Percentiles rank a stretch among this genome's conserved stretches.
Conservation (phyloP, 2,888 invertebrate genomes). For the Tenthredo livida region DNA sequence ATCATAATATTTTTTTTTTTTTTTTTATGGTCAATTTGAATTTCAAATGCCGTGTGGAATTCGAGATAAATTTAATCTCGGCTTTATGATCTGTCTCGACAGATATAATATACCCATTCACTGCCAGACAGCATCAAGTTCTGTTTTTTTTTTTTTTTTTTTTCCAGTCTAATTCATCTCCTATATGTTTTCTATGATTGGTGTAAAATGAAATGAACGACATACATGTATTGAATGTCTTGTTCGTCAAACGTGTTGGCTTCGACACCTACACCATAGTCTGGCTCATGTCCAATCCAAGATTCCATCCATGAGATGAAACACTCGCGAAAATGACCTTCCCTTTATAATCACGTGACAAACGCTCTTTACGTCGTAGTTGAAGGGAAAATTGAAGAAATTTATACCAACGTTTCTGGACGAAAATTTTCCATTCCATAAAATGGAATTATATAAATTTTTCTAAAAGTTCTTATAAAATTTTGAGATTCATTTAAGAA, state of each 20-base stretch:
- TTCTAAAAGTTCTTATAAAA: background rate
- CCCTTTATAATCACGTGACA: slow-evolving; percentile 23
- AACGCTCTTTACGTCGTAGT: background rate
- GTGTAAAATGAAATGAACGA: background rate
- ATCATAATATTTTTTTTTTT: background rate
- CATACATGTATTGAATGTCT: background rate
- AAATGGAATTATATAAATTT: no score
- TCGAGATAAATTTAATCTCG: background rate
- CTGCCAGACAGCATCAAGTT: background rate
- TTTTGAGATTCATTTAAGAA: background rate
- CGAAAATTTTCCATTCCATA: background rate
- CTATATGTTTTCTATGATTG: no score
- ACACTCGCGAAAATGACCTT: slow-evolving; percentile 35
- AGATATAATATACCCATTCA: no score
- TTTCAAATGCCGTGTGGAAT: background rate
- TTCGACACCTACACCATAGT: slow-evolving; percentile 20
- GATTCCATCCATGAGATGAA: slow-evolving; percentile 32
- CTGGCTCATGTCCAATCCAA: slow-evolving; percentile 30
- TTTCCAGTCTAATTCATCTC: no score
- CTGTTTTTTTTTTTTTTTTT: background rate
- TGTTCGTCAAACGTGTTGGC: background rate
- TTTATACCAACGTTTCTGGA: background rate
- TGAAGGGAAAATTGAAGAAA: background rate
- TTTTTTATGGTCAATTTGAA: background rate
- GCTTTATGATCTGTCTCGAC: no score